Evolutionary conservation across 2,113 vertebrate genomes (phyloP).

Genomic region (Burhinus bistriatus): DNA sequence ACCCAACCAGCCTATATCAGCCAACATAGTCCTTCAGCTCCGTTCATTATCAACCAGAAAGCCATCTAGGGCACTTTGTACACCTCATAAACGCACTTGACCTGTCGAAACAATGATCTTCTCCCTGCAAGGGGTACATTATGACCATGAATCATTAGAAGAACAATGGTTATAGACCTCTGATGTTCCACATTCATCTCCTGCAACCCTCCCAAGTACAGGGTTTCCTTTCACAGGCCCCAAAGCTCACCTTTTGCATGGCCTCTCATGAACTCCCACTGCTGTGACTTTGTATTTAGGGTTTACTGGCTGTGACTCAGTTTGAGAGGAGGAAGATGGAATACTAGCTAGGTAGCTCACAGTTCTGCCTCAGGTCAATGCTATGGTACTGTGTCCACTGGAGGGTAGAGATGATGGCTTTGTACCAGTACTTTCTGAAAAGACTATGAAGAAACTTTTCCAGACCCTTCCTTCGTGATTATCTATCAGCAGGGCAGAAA

Average conservation of each 20-base stretch:
- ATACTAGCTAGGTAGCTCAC: background rate
- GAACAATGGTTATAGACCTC: background rate
- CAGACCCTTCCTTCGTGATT: background rate
- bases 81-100: background rate
- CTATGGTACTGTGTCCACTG: background rate
- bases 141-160: background rate
- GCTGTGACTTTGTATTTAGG: background rate
- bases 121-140: background rate
- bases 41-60: background rate
- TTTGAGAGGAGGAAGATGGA: background rate
- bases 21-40: background rate
- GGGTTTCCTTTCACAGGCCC: background rate
- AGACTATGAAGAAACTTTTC: background rate
- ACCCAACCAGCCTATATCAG: background rate
- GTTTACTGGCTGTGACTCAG: background rate
- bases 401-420: background rate
- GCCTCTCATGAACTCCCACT: background rate
- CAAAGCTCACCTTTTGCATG: background rate
- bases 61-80: background rate
- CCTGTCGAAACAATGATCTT: background rate
- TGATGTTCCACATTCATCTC: rapidly evolving
- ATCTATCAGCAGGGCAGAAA: background rate
- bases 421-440: background rate
- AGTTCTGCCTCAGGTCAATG: background rate
- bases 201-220: background rate